These are phyloP conservation scores for Trachymyrmex cornetzi DNA, from an alignment of 1,140 invertebrate species.

Conservation along the genomic window DNA sequence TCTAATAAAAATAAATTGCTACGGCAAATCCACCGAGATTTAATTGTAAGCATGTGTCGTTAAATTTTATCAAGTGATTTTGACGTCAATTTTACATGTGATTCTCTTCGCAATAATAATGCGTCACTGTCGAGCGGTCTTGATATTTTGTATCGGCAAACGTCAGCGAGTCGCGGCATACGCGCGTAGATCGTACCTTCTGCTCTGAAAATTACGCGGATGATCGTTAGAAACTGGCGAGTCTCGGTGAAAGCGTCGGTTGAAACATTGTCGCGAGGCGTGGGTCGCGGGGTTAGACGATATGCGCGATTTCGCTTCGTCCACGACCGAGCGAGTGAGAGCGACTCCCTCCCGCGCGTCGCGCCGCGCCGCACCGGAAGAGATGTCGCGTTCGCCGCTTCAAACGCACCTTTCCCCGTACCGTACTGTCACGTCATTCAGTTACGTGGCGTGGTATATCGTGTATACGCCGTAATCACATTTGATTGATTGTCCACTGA, in stretches of 20 bases:
- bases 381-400: constrained; percentile 24
- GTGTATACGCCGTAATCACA: constrained; percentile 27
- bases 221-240: constrained; percentile 22
- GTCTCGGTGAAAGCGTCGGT: constrained; percentile 72
- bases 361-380: too few species aligned
- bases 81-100: background rate
- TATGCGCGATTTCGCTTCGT: constrained; percentile 70
- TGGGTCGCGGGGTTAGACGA: constrained; percentile 71
- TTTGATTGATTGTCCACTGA: constrained; percentile 55
- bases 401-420: constrained; percentile 65
- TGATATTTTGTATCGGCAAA: background rate
- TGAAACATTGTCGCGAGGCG: constrained; percentile 75
- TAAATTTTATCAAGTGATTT: background rate
- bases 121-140: background rate
- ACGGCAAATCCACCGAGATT: background rate
- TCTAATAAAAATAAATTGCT: background rate
- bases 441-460: constrained; percentile 25
- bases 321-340: constrained; percentile 22
- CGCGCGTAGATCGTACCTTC: background rate
- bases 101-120: background rate
- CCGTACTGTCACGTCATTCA: background rate
- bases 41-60: background rate
- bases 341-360: constrained; percentile 28
- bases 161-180: background rate
- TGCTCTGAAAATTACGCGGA: constrained; percentile 49